A percentile compares a stretch with the other conserved stretches of the same genome.
phyloP scores from a whole-genome alignment of 2,797 vertebrate species.

The Sciurus vulgaris region DNA sequence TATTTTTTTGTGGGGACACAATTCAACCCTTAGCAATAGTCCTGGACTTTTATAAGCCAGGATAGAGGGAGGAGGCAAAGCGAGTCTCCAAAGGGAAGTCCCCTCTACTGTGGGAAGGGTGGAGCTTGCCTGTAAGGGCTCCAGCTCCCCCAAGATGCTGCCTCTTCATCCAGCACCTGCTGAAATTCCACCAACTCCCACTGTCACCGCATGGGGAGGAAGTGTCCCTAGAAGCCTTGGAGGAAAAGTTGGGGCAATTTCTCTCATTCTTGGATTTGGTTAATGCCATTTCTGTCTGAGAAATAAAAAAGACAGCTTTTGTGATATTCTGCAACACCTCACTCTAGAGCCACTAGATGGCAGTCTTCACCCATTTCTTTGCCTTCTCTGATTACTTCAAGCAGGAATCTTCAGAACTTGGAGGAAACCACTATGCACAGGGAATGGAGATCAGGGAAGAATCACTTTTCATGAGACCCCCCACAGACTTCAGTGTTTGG shows the following conservation, averaged over 20 bases:
- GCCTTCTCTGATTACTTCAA: not conserved
- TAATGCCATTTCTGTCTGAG: not conserved
- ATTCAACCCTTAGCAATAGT: not conserved
- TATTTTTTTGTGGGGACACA: not conserved
- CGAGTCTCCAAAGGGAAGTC: not conserved
- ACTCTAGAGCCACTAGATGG: slow-evolving; percentile 74
- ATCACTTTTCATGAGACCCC: not conserved
- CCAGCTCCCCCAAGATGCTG: not conserved
- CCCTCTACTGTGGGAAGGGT: not conserved
- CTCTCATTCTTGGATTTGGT: not conserved
- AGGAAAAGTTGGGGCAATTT: not conserved
- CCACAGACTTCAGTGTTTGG: not conserved
- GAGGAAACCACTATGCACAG: not conserved
- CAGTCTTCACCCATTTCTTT: slow-evolving; percentile 25
- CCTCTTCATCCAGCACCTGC: not conserved
- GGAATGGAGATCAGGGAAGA: slow-evolving; percentile 10
- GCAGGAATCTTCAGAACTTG: not conserved
- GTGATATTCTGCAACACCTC: not conserved
- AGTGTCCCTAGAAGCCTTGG: not conserved
- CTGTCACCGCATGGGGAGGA: not conserved
- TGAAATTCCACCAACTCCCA: not conserved
- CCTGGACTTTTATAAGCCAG: not conserved
- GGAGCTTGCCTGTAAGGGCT: too few relatives aligned
- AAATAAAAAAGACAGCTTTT: not conserved
- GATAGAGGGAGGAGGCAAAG: not conserved